phyloP scores from a whole-genome alignment of 1,140 invertebrate genomes.

The Arion vulgaris region DNA sequence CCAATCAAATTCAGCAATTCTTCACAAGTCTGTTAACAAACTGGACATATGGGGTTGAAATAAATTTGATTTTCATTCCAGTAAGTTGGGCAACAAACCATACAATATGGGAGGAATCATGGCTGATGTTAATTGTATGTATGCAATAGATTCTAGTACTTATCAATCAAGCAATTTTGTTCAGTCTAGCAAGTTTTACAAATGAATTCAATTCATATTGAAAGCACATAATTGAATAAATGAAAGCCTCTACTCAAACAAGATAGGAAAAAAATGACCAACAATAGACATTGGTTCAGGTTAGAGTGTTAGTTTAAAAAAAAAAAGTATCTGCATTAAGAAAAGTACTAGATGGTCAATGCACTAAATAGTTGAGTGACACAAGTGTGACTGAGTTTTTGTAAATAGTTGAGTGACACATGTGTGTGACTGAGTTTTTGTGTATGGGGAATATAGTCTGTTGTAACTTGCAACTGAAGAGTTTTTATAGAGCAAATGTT shows the following conservation, averaged over 20 bases:
- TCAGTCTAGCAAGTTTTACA: not conserved
- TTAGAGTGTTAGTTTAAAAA: too few relatives aligned
- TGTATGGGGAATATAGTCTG: too few relatives aligned
- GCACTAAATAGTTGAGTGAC: too few relatives aligned
- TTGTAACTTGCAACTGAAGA: too few relatives aligned
- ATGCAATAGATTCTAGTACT: not conserved
- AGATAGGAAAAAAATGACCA: not conserved
- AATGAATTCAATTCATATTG: not conserved
- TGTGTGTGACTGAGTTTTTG: too few relatives aligned
- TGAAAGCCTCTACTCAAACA: not conserved
- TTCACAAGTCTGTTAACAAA: constrained; percentile 13
- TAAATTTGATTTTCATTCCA: not conserved
- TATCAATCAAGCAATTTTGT: not conserved
- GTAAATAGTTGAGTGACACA: too few relatives aligned
- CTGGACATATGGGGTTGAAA: not conserved
- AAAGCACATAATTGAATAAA: not conserved
- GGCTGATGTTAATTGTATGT: not conserved
- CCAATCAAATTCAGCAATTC: constrained; percentile 27
- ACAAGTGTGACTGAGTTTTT: too few relatives aligned
- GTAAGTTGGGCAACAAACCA: not conserved
- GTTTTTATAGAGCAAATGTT: too few relatives aligned
- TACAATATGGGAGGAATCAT: not conserved
- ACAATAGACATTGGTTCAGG: too few relatives aligned
- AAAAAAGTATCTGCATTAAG: too few relatives aligned
- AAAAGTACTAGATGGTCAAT: too few relatives aligned